A percentile compares a stretch with the other conserved stretches of the same genome.
Evolutionary conservation across 2,113 vertebrate genomes (phyloP).

Genomic region (Oreochromis aureus): DNA sequence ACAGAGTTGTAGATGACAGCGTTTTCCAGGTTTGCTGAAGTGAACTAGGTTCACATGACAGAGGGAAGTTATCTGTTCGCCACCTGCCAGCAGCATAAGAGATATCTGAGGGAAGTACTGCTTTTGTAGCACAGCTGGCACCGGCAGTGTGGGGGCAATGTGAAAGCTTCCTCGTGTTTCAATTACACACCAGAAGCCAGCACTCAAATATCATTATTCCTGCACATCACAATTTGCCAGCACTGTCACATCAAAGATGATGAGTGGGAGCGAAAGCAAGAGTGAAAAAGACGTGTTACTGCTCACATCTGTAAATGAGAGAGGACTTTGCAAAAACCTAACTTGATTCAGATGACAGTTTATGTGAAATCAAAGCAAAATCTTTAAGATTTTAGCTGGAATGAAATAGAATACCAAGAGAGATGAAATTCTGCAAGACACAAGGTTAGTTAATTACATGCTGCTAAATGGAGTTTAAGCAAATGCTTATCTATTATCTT

Average conservation of each 20-base stretch:
- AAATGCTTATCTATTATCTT: neutral
- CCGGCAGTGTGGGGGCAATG: neutral
- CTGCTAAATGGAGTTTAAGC: neutral
- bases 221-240: constrained; percentile 39
- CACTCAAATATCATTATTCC: constrained; percentile 41
- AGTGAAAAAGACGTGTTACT: neutral
- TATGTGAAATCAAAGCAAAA: neutral
- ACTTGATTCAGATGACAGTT: neutral
- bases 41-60: constrained; percentile 26
- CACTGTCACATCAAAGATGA: constrained; percentile 29
- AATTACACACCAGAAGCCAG: constrained; percentile 54
- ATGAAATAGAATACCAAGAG: neutral
- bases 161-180: constrained; percentile 43
- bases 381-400: neutral
- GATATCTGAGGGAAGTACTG: constrained; percentile 18
- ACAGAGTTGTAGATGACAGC: neutral
- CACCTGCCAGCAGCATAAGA: constrained; percentile 39
- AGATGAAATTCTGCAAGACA: neutral
- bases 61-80: neutral
- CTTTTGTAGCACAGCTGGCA: constrained; percentile 45
- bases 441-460: neutral
- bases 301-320: neutral
- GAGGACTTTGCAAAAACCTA: neutral
- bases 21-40: neutral
- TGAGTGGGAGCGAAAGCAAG: neutral